A percentile compares a stretch with the other conserved stretches of the same genome.
phyloP scores from a whole-genome alignment of 2,113 vertebrate species.

The Otis tarda region DNA sequence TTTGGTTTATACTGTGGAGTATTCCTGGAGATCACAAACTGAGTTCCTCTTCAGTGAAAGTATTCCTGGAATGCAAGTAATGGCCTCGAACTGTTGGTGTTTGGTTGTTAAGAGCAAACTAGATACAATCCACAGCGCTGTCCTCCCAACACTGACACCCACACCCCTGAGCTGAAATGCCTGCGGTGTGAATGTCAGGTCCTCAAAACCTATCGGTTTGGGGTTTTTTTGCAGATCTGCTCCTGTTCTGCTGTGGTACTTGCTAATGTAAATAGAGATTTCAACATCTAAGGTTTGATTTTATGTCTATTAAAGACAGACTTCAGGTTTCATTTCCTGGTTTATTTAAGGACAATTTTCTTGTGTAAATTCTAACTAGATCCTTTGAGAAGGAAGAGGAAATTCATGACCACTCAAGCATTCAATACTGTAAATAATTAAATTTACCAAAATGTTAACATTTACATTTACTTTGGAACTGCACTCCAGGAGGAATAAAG shows the following conservation, averaged over 20 bases:
- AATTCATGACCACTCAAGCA: neutral
- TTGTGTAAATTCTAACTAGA: neutral
- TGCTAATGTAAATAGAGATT: neutral
- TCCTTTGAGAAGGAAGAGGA: neutral
- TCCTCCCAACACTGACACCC: neutral
- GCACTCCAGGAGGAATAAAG: neutral
- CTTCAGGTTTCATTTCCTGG: neutral
- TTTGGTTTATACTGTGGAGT: neutral
- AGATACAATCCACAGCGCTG: neutral
- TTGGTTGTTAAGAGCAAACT: neutral
- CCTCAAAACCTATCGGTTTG: accelerated
- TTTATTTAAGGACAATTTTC: neutral
- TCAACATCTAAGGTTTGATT: neutral
- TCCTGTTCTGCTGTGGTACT: neutral
- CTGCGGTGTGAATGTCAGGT: neutral
- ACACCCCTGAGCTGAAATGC: neutral
- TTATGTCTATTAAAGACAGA: neutral
- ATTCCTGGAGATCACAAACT: neutral
- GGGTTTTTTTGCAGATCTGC: neutral
- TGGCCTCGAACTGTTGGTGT: neutral
- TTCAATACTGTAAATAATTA: slow-evolving; percentile 28
- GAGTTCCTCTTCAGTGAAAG: neutral
- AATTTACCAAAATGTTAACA: neutral
- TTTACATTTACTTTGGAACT: slow-evolving; percentile 5
- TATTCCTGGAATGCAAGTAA: neutral